Evolutionary conservation across 2,888 invertebrate species (phyloP), one percentile per base, ranked within the genome.

Genomic region (Muschampia plurimacula): DNA sequence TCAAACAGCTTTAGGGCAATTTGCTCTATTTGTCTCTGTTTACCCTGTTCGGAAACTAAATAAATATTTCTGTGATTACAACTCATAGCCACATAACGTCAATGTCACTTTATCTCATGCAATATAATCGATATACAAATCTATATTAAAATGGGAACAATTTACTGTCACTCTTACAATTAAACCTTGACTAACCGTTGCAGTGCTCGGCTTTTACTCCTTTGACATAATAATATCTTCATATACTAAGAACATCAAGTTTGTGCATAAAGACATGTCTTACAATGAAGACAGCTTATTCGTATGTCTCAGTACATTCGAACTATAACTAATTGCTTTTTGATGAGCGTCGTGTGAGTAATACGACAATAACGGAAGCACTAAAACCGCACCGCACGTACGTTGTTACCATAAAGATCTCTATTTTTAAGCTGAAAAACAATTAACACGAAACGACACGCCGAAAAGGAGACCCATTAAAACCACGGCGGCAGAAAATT

Each of bases 271-370:
- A 32, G 65, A 49, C 49, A 46, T 32, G 59, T 44, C 32, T 36
- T n/a, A 60, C 66, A 60, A 66, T 39, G 49, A 60, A 49, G 41
- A 60, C 49, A 66, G 76, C 70, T 81, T 22, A 22, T 22, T 22
- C 22, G 22, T 83, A 82, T 82, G 81, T 85, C 83, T 85, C 77
- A 77, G 80, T 80, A 79, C 87, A 88, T 88, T 87, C 86, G 81
- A 81, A 85, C 78, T 78, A 77, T 78, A 83, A 82, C 86, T 91
- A 89, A 91, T 89, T 87, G 86, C 86, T 88, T 90, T 90, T 88
- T 91, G 90, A 91, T 87, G 91, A 89, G 86, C 85, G 78, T 83
- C 83, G 81, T 83, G 81, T 84, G 84, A 85, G 83, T 83, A 83
- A 85, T 79, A 69, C 64, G 75, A 86, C 84, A 76, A 88, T 89